Conservation (phyloP, 2,113 vertebrate genomes). For the Athene cunicularia region DNA sequence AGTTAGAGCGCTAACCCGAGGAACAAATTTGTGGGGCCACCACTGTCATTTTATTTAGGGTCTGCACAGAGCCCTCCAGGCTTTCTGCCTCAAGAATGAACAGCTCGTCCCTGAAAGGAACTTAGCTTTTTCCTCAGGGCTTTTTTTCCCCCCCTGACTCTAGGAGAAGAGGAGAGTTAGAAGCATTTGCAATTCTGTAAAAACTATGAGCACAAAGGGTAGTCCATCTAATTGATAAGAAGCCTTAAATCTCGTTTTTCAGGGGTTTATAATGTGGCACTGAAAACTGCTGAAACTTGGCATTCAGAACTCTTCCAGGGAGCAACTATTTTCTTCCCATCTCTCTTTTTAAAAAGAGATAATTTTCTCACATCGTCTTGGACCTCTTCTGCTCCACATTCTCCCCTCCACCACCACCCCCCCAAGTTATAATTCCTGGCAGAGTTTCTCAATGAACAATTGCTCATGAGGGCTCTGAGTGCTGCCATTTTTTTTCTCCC, state of each 20-base stretch:
- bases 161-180: neutral
- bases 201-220: neutral
- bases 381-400: neutral
- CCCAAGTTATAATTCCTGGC: neutral
- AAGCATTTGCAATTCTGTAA: neutral
- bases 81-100: neutral
- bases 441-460: neutral
- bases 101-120: neutral
- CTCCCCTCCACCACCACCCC: neutral
- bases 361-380: neutral
- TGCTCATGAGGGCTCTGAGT: neutral
- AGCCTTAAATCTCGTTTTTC: neutral
- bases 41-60: neutral
- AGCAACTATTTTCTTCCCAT: neutral
- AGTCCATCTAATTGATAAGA: neutral
- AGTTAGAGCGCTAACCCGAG: neutral
- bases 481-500: neutral
- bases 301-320: neutral
- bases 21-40: slow-evolving; percentile 4
- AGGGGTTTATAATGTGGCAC: neutral
- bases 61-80: neutral
- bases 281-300: neutral
- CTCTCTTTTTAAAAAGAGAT: neutral
- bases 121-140: neutral
- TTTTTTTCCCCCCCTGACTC: rapidly evolving